Conservation (phyloP, 2,888 invertebrate species). For the Tryphoninae sp. region DNA sequence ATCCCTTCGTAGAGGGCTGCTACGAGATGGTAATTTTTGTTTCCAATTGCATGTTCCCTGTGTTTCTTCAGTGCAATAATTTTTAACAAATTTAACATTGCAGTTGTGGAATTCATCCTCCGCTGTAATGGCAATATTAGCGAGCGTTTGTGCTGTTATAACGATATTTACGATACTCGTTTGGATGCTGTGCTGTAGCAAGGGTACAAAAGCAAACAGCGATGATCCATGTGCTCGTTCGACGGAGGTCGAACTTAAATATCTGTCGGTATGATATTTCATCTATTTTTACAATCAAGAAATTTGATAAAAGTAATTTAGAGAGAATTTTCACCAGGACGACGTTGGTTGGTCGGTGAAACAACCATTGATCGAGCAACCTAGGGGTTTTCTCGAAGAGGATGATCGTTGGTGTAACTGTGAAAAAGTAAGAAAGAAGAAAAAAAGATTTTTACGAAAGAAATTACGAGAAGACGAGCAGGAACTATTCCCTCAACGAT, state of each 20-base stretch:
- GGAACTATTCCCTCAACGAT: conserved; percentile 53
- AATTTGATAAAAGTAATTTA: neutral
- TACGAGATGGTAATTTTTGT: conserved; percentile 70
- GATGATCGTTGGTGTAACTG: conserved; percentile 58
- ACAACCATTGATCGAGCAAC: conserved; percentile 50
- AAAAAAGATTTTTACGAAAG: conserved; percentile 49
- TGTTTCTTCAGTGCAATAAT: conserved; percentile 6
- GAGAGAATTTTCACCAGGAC: conserved; percentile 16
- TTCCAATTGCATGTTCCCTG: conserved; percentile 21
- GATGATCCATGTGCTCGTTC: conserved; percentile 43
- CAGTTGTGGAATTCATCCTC: conserved; percentile 72
- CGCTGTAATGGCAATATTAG: conserved; percentile 65
- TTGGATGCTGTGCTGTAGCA: conserved; percentile 67
- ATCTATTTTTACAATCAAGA: neutral
- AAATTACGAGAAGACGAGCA: conserved; percentile 51
- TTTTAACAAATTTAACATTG: conserved; percentile 36
- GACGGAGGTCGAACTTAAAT: conserved; percentile 50
- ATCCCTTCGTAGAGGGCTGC: conserved; percentile 75
- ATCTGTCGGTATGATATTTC: conserved; percentile 52
- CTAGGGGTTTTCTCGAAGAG: conserved; percentile 49
- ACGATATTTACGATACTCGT: conserved; percentile 65
- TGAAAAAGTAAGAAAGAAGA: conserved; percentile 52
- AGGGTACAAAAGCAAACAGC: conserved; percentile 50
- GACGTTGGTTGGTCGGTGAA: conserved; percentile 35
- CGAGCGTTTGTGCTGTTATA: conserved; percentile 65